These are phyloP conservation scores for Heliothis peltigera DNA, from an alignment of 2,888 invertebrate species.

Conservation along the genomic window DNA sequence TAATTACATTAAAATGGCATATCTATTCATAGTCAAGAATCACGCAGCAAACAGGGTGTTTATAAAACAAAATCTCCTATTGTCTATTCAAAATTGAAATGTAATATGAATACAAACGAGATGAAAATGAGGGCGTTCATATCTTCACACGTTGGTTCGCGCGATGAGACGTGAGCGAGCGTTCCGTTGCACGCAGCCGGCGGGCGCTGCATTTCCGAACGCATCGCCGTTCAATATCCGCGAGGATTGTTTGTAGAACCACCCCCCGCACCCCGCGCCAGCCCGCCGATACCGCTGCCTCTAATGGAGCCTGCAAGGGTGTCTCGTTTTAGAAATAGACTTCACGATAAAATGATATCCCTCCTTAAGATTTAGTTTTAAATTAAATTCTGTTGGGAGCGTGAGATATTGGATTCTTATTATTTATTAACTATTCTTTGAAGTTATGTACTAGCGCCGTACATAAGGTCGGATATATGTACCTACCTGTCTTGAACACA, in stretches of 20 bases:
- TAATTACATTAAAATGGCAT: not conserved
- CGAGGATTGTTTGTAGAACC: constrained; percentile 87
- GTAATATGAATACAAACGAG: constrained; percentile 76
- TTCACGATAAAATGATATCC: constrained; percentile 65
- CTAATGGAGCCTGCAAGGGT: constrained; percentile 76
- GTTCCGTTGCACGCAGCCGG: constrained; percentile 81
- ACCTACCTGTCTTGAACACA: not conserved
- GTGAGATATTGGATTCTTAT: constrained; percentile 41
- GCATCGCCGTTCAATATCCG: constrained; percentile 89
- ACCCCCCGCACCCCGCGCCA: constrained; percentile 63
- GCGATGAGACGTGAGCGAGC: constrained; percentile 79
- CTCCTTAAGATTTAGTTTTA: constrained; percentile 59
- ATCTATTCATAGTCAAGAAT: constrained; percentile 6
- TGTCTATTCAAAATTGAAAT: constrained; percentile 63
- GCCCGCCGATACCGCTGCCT: constrained; percentile 68
- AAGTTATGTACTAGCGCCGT: not conserved
- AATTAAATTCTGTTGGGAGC: constrained; percentile 50
- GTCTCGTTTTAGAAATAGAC: constrained; percentile 81
- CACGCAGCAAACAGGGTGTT: constrained; percentile 24
- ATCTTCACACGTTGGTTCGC: constrained; percentile 82
- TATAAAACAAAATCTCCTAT: constrained; percentile 52
- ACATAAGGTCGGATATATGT: not conserved
- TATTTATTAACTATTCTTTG: constrained; percentile 27
- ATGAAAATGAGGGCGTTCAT: constrained; percentile 81
- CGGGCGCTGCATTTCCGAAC: constrained; percentile 86